Evolutionary conservation across 2,888 invertebrate genomes (phyloP).

Genomic region (Theodoxus fluviatilis): DNA sequence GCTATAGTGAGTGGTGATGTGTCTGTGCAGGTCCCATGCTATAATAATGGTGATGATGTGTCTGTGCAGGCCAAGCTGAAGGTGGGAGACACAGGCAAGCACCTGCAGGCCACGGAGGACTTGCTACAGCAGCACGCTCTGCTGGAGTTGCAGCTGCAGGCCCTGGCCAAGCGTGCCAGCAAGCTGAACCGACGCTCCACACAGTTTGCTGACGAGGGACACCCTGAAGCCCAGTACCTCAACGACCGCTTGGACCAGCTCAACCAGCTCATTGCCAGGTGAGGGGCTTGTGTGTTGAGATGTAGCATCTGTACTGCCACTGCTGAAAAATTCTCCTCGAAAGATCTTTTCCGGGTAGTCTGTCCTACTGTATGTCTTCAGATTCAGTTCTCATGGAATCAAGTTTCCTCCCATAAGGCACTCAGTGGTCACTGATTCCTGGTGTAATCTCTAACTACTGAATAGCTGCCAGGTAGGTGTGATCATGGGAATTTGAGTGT

Average conservation of each 20-base stretch:
- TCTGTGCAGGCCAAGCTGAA: slow-evolving; percentile 72
- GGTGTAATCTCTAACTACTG: too few relatives aligned
- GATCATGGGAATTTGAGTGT: too few relatives aligned
- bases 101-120: slow-evolving; percentile 93
- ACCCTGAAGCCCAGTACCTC: slow-evolving; percentile 67
- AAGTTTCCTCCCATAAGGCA: too few relatives aligned
- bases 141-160: slow-evolving; percentile 88
- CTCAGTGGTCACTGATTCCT: too few relatives aligned
- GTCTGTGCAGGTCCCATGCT: not conserved
- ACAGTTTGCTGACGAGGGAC: slow-evolving; percentile 88
- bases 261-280: slow-evolving; percentile 78
- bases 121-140: slow-evolving; percentile 91
- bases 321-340: too few relatives aligned
- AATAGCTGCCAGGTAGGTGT: too few relatives aligned
- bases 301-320: too few relatives aligned
- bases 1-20: not conserved
- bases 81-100: slow-evolving; percentile 89
- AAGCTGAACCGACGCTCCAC: slow-evolving; percentile 89
- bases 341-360: too few relatives aligned
- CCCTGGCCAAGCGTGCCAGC: slow-evolving; percentile 84
- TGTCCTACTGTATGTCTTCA: too few relatives aligned
- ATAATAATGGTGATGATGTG: not conserved
- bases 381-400: too few relatives aligned
- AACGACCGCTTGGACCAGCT: slow-evolving; percentile 79
- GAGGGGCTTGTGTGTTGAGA: not conserved